These are phyloP conservation scores for Quadroppia sp. DNA, from an alignment of 2,888 invertebrate species.

Conservation along the genomic window DNA sequence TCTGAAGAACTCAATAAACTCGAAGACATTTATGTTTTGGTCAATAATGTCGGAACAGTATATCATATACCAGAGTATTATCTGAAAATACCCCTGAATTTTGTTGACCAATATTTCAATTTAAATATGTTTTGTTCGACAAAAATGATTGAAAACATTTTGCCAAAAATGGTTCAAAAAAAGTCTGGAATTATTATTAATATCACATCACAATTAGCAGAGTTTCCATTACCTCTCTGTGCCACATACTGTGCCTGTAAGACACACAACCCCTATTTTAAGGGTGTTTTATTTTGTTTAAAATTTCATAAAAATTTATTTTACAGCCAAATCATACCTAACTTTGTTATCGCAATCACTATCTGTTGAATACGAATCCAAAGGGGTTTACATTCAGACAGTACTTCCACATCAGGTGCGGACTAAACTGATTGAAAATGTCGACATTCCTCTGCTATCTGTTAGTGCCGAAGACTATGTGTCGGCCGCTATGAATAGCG, in stretches of 20 bases:
- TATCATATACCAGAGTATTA: background rate
- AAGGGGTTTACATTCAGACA: slow-evolving; percentile 11
- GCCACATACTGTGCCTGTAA: slow-evolving; percentile 35
- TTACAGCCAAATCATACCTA: no score
- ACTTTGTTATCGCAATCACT: background rate
- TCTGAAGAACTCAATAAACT: background rate
- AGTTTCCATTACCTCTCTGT: background rate
- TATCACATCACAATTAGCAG: background rate
- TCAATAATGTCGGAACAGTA: slow-evolving; percentile 4
- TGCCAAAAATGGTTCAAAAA: slow-evolving; percentile 28
- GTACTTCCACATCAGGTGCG: no score
- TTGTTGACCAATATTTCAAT: background rate
- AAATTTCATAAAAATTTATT: no score
- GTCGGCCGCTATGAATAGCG: no score
- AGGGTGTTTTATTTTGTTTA: no score
- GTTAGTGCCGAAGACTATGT: no score
- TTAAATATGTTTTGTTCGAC: background rate
- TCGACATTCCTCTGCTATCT: no score
- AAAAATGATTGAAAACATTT: slow-evolving; percentile 4
- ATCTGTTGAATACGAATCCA: slow-evolving; percentile 1
- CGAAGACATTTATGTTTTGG: background rate
- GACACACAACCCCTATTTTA: no score
- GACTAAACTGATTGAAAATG: no score
- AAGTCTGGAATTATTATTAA: slow-evolving; percentile 35
- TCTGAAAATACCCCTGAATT: background rate